Conservation (phyloP, 2,888 invertebrate genomes). For the Meteorus colon region DNA sequence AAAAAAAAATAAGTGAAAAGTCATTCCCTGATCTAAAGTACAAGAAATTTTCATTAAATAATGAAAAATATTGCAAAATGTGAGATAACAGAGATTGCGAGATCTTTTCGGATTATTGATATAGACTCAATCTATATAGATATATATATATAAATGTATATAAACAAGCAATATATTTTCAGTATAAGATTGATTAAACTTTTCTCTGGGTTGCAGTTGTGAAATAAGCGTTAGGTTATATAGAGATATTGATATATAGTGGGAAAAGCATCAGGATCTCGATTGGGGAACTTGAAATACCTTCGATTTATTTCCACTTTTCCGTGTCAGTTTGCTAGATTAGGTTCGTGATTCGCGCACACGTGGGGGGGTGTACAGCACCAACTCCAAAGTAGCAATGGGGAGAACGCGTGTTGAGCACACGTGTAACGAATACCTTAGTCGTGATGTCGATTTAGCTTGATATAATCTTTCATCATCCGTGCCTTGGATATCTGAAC, state of each 20-base stretch:
- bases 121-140: background rate
- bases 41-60: no score
- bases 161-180: slow-evolving; percentile 30
- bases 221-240: slow-evolving; percentile 19
- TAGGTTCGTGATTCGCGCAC: slow-evolving; percentile 61
- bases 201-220: slow-evolving; percentile 19
- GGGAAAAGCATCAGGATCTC: slow-evolving; percentile 10
- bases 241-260: slow-evolving; percentile 39
- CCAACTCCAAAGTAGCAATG: slow-evolving; percentile 32
- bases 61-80: no score
- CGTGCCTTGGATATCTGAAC: slow-evolving; percentile 12
- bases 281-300: slow-evolving; percentile 43
- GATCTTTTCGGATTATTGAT: slow-evolving; percentile 4
- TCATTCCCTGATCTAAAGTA: no score
- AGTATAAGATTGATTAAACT: slow-evolving; percentile 32
- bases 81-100: no score
- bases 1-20: no score
- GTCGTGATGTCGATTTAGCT: slow-evolving; percentile 49
- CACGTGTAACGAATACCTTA: slow-evolving; percentile 56
- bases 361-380: slow-evolving; percentile 40
- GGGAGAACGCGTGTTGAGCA: slow-evolving; percentile 33
- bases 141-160: background rate
- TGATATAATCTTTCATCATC: slow-evolving; percentile 59
- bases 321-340: slow-evolving; percentile 61
- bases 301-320: slow-evolving; percentile 59